Percentiles rank a stretch among this genome's conserved stretches.
phyloP scores from a whole-genome alignment of 2,113 vertebrate genomes.

The Chrysochloris asiatica region DNA sequence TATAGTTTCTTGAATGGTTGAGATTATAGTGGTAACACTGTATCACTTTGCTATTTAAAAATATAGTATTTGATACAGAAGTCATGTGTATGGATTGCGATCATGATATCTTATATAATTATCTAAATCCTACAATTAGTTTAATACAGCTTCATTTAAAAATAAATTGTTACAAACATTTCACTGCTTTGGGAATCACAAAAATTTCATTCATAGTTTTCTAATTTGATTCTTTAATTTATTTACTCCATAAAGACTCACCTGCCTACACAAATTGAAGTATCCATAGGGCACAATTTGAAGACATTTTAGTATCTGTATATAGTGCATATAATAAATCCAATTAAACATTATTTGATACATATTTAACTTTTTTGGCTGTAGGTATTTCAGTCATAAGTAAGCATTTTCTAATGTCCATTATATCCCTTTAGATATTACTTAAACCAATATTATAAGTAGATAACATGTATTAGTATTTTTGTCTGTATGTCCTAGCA shows the following conservation, averaged over 20 bases:
- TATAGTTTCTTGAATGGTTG: conserved; percentile 79
- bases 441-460: conserved; percentile 87
- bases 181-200: conserved; percentile 67
- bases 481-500: conserved; percentile 93
- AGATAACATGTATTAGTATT: conserved; percentile 88
- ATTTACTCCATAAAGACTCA: conserved; percentile 84
- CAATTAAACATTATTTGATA: conserved; percentile 92
- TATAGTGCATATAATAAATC: conserved; percentile 92
- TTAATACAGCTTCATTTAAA: conserved; percentile 80
- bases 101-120: conserved; percentile 75
- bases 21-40: conserved; percentile 71
- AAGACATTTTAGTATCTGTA: conserved; percentile 90
- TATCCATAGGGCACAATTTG: conserved; percentile 85
- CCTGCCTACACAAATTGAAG: conserved; percentile 83
- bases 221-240: conserved; percentile 86
- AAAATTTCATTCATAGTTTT: conserved; percentile 77
- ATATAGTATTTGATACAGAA: conserved; percentile 81
- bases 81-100: conserved; percentile 77
- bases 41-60: conserved; percentile 74
- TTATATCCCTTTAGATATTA: conserved; percentile 86
- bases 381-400: conserved; percentile 88
- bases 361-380: conserved; percentile 90
- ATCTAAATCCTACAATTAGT: conserved; percentile 70
- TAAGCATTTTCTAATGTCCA: conserved; percentile 89
- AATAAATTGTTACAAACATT: conserved; percentile 76